Conservation (phyloP, 1,140 invertebrate genomes). For the Ceratosolen fusciceps region DNA sequence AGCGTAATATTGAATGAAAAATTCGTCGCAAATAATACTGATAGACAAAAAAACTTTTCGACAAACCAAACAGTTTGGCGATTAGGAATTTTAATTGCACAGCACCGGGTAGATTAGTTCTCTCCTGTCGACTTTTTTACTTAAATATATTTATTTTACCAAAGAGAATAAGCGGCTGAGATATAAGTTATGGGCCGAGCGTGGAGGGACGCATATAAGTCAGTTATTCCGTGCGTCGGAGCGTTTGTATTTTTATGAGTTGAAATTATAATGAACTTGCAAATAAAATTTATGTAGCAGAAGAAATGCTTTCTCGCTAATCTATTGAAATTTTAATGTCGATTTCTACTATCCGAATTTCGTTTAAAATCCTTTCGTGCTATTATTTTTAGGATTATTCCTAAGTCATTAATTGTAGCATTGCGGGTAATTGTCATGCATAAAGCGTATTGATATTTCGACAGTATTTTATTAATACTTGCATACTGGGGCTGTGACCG, state of each 20-base stretch:
- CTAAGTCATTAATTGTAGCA: not conserved
- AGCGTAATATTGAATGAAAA: not conserved
- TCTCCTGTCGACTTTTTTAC: not conserved
- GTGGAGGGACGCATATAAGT: conserved; percentile 32
- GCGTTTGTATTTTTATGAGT: conserved; percentile 39
- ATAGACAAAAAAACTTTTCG: not conserved
- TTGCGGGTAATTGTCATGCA: not conserved
- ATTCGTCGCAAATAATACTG: not conserved
- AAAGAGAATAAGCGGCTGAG: not conserved
- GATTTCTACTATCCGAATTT: conserved; percentile 16
- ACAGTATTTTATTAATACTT: too few relatives aligned
- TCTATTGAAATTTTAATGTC: conserved; percentile 33
- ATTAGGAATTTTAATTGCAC: not conserved
- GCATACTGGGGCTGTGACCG: too few relatives aligned
- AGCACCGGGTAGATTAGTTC: not conserved
- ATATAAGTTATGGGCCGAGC: conserved; percentile 33
- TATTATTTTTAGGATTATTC: not conserved
- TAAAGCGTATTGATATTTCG: not conserved
- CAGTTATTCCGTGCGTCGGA: conserved; percentile 24
- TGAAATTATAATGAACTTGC: conserved; percentile 43
- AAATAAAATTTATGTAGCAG: conserved; percentile 40
- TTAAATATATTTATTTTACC: conserved; percentile 22
- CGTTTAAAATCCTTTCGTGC: conserved; percentile 1
- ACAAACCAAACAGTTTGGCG: too few relatives aligned
- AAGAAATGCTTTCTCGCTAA: conserved; percentile 14